Conservation (phyloP, 2,888 invertebrate species). For the Hemithea aestivaria region DNA sequence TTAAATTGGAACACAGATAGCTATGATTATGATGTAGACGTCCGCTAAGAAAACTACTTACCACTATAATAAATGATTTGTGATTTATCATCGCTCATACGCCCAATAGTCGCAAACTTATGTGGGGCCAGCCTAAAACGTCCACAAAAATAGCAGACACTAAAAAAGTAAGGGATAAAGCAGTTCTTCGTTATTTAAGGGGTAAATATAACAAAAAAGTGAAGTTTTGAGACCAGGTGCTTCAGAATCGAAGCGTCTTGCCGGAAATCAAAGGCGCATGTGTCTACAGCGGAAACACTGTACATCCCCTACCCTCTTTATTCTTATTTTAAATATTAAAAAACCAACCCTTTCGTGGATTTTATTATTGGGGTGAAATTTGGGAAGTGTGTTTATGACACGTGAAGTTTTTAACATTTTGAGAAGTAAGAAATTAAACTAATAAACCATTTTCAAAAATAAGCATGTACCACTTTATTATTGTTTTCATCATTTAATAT, state of each 20-base stretch:
- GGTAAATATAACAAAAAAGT: slow-evolving; percentile 58
- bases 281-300: slow-evolving; percentile 71
- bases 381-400: slow-evolving; percentile 2
- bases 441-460: too few relatives aligned
- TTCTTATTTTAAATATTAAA: slow-evolving; percentile 53
- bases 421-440: too few relatives aligned
- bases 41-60: too few relatives aligned
- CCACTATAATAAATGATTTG: too few relatives aligned
- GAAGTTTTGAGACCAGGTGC: slow-evolving; percentile 62
- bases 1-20: too few relatives aligned
- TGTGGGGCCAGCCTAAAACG: too few relatives aligned
- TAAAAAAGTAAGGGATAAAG: slow-evolving; percentile 46
- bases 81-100: too few relatives aligned
- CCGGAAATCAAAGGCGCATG: slow-evolving; percentile 75
- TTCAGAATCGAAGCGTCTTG: slow-evolving; percentile 57
- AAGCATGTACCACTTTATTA: too few relatives aligned
- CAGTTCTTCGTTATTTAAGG: slow-evolving; percentile 49
- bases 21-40: too few relatives aligned
- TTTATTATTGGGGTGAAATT: slow-evolving; percentile 17
- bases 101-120: too few relatives aligned
- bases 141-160: slow-evolving; percentile 8
- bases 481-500: too few relatives aligned
- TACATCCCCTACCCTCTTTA: slow-evolving; percentile 57
- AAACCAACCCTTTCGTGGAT: slow-evolving; percentile 45
- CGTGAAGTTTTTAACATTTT: too few relatives aligned